Evolutionary conservation across 2,888 invertebrate species (phyloP).

Genomic region (Monopis laevigella): DNA sequence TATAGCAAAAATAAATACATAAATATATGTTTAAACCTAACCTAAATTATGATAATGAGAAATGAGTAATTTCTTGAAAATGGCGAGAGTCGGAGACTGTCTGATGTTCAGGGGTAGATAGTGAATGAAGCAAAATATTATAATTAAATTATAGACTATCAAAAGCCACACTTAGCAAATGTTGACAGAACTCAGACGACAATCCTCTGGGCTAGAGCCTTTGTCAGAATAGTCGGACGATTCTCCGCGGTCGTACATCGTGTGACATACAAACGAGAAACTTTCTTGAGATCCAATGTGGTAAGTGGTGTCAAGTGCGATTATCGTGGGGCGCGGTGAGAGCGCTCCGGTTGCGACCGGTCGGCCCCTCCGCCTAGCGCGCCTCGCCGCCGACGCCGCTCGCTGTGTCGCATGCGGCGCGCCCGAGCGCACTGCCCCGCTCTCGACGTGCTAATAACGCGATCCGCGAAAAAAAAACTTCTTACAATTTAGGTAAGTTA

Average conservation of each 20-base stretch:
- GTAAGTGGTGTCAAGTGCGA: conserved; percentile 60
- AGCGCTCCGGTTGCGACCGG: conserved; percentile 64
- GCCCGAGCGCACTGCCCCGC: conserved; percentile 38
- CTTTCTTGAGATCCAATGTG: conserved; percentile 55
- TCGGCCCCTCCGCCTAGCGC: conserved; percentile 48
- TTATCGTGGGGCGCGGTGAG: conserved; percentile 57
- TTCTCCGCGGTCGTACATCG: not conserved
- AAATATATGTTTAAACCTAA: no score
- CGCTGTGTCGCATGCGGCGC: conserved; percentile 57
- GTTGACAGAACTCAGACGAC: no score
- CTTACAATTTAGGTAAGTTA: not conserved
- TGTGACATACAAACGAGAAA: conserved; percentile 56
- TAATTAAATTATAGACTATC: no score
- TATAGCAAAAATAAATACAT: no score
- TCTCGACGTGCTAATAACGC: conserved; percentile 3
- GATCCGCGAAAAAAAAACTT: not conserved
- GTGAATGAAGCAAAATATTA: no score
- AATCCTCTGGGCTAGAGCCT: no score
- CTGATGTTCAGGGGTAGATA: no score
- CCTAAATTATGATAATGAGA: no score
- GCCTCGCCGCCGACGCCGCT: conserved; percentile 45
- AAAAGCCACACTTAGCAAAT: no score
- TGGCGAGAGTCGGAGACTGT: no score
- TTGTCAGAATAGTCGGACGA: not conserved
- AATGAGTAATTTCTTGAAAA: no score